phyloP scores from a whole-genome alignment of 2,113 vertebrate species.

The Anoplopoma fimbria region DNA sequence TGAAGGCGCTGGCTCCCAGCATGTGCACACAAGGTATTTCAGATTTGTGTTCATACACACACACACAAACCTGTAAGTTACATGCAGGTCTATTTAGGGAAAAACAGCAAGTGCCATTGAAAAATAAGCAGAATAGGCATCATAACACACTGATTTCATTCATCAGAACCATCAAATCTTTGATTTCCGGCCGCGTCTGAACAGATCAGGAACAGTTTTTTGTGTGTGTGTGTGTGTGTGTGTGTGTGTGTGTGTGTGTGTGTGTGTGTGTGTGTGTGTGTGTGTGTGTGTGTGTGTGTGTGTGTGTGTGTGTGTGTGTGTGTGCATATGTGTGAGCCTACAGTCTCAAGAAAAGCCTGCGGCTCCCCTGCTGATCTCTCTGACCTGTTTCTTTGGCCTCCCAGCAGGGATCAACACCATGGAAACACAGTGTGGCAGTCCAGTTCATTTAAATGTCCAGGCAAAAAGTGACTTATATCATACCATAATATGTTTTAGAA shows the following conservation, averaged over 20 bases:
- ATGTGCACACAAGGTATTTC: conserved; percentile 37
- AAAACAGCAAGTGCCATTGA: not conserved
- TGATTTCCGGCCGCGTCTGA: not conserved
- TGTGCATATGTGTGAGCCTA: not conserved
- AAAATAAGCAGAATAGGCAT: conserved; percentile 1
- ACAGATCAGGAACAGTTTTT: not conserved
- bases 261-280: not conserved
- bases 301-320: no score
- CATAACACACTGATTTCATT: not conserved
- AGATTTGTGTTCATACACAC: conserved; percentile 12
- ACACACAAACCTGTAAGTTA: conserved; percentile 32
- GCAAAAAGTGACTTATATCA: not conserved
- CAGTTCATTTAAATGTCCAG: conserved; percentile 11
- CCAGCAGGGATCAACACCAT: not conserved
- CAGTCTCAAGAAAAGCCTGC: not conserved
- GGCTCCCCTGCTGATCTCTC: not conserved
- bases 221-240: not conserved
- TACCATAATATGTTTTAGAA: not conserved
- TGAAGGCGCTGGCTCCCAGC: conserved; percentile 43
- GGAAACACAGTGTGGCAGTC: not conserved
- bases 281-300: not conserved
- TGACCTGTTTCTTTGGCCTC: conserved; percentile 3
- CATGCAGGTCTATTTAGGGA: not conserved
- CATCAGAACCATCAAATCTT: not conserved
- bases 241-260: not conserved